phyloP scores from a whole-genome alignment of 2,888 invertebrate species.

The Cephus sareptanus region DNA sequence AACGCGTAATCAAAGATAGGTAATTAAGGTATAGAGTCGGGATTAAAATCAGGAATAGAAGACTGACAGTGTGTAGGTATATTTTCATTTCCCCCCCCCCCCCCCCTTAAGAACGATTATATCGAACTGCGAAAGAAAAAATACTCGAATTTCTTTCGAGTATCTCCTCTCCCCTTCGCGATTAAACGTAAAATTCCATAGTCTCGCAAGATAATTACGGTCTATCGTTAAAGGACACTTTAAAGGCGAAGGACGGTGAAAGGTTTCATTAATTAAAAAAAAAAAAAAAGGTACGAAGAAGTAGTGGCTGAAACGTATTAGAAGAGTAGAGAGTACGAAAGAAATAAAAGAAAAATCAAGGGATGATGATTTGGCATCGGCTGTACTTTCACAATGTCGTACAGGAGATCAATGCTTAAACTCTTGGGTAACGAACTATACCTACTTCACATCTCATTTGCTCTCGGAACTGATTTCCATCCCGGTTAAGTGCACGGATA shows the following conservation, averaged over 20 bases:
- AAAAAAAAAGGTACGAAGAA: neutral
- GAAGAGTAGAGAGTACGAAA: slow-evolving; percentile 1
- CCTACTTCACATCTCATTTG: slow-evolving; percentile 33
- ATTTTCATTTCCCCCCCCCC: no score
- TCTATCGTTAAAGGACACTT: neutral
- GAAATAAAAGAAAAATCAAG: slow-evolving; percentile 25
- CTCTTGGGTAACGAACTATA: slow-evolving; percentile 52
- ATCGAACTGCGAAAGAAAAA: neutral
- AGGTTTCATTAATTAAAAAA: neutral
- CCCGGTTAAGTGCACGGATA: neutral
- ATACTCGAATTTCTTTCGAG: neutral
- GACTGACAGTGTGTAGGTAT: neutral
- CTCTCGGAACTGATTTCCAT: slow-evolving; percentile 25
- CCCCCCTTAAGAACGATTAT: neutral
- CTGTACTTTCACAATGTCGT: slow-evolving; percentile 57
- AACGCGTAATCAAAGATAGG: neutral
- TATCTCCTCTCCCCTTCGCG: neutral
- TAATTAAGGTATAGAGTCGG: neutral
- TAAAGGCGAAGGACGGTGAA: neutral
- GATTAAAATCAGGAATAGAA: neutral
- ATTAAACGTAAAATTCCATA: neutral
- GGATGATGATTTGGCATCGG: slow-evolving; percentile 59
- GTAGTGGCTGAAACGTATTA: neutral
- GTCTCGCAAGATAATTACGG: neutral
- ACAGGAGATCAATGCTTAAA: slow-evolving; percentile 62